Percentiles rank a stretch among this genome's conserved stretches.
These are phyloP conservation scores for Cybosia mesomella DNA, from an alignment of 2,888 invertebrate genomes.

Conservation along the genomic window DNA sequence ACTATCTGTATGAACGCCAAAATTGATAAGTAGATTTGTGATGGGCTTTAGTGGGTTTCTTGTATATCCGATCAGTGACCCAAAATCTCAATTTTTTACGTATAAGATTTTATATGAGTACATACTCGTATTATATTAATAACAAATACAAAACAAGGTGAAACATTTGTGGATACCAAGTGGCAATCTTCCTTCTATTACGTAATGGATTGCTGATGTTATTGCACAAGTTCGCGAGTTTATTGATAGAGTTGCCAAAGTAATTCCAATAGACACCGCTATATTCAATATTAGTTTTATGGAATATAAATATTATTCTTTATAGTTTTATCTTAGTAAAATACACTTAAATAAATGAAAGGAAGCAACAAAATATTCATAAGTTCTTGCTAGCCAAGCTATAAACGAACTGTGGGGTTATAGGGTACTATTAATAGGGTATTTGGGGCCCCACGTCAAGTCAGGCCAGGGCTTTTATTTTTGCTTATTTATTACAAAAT, in stretches of 20 bases:
- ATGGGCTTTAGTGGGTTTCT: too few relatives aligned
- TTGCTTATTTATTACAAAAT: too few relatives aligned
- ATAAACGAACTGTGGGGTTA: too few relatives aligned
- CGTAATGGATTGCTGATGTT: slow-evolving; percentile 76
- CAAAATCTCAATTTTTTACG: too few relatives aligned
- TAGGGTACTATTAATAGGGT: too few relatives aligned
- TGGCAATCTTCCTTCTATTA: slow-evolving; percentile 70
- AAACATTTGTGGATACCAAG: slow-evolving; percentile 56
- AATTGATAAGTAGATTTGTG: too few relatives aligned
- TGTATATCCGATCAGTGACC: too few relatives aligned
- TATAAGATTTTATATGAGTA: neutral
- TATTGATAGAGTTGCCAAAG: slow-evolving; percentile 84
- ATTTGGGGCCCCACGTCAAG: too few relatives aligned
- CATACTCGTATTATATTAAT: neutral
- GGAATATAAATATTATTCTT: slow-evolving; percentile 46
- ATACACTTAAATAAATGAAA: neutral
- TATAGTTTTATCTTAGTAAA: slow-evolving; percentile 7
- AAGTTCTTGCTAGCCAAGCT: neutral
- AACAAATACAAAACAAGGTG: slow-evolving; percentile 47
- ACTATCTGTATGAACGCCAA: too few relatives aligned
- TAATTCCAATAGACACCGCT: slow-evolving; percentile 71
- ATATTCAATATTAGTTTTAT: slow-evolving; percentile 62
- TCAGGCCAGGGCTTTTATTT: too few relatives aligned
- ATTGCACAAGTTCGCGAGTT: slow-evolving; percentile 81
- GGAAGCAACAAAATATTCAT: neutral